A percentile compares a stretch with the other conserved stretches of the same genome.
Evolutionary conservation across 2,113 vertebrate species (phyloP).

Genomic region (Axis porcinus): DNA sequence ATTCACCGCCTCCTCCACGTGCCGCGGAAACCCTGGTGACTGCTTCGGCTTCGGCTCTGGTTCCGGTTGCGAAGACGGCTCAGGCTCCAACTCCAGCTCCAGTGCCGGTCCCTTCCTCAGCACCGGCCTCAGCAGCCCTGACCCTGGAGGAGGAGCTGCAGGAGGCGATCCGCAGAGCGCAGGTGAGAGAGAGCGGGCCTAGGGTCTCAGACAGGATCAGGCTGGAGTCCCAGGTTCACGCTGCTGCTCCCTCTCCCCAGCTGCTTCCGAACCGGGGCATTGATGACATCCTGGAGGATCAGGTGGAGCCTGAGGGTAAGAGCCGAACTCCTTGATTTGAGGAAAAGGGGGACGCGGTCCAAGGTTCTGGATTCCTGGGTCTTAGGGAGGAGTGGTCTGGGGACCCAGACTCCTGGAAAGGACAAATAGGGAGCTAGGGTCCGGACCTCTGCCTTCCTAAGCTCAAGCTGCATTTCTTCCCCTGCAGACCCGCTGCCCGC

Average conservation of each 20-base stretch:
- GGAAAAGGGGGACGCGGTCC: background rate
- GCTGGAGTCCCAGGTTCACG: background rate
- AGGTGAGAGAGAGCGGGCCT: constrained; percentile 74
- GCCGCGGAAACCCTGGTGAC: background rate
- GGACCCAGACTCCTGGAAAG: background rate
- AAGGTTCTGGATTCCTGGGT: background rate
- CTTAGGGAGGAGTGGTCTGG: background rate
- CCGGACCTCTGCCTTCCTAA: background rate
- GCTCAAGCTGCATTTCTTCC: constrained; percentile 12
- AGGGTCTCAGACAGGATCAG: background rate
- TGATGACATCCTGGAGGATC: constrained; percentile 88
- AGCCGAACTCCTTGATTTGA: background rate
- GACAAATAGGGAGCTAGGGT: background rate
- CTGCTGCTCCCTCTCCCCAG: constrained; percentile 71
- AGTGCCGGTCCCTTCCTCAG: background rate
- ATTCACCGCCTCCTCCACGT: background rate
- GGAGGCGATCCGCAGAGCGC: constrained; percentile 91
- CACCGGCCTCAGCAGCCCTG: constrained; percentile 74
- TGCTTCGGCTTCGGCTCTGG: background rate
- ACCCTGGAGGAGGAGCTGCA: constrained; percentile 92
- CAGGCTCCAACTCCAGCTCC: background rate
- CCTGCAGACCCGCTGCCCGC: constrained; percentile 53
- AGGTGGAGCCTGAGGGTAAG: constrained; percentile 81
- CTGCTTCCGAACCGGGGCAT: constrained; percentile 88
- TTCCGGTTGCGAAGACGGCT: background rate